Base-by-base conservation (phyloP, 2,888 invertebrate genomes). In the Acrocyrtus sp. region DNA sequence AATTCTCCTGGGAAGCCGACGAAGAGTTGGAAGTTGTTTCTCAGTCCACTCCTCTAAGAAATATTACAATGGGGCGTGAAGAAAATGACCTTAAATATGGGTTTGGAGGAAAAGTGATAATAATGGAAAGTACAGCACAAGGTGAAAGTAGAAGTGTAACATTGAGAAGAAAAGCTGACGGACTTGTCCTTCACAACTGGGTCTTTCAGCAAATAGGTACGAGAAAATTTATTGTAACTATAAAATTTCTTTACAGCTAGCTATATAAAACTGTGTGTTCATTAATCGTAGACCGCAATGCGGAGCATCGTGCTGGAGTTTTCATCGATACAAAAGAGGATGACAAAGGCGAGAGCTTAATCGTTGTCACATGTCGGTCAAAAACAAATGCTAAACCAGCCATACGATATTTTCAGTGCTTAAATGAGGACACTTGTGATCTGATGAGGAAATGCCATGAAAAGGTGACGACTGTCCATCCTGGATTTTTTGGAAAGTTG, bases 1-100 rank as follows among this genome's bases (percentile, higher is more conserved):
- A 70, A 15, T 51, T 76, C 10, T 43, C 63, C 17, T 76, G 76
- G 76, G 76, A 76, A 50, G 73, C 69, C 3, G 73, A 76, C 21
- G 76, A 76, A 27, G 73, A 76, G 15, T 10, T 73, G 5, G 69
- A 65, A 34, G 51, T 76, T 17, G 50, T 68, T 4, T 41, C 70
- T 6, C 10, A 22, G 6, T 45, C 53, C 10, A 51, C 5, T 39
- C 48, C 50, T 3, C 21, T 29, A 4, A 19, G 66, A 21, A 72
- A 72, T 21, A 47, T 72, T 15, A 54, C 66, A 0, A 29, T 72
- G 19, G 72, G 66, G 5, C 51, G 47, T 15, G 66, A 60, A 12
- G 70, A 54, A 58, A 21, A n/a, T 19, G 53, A 63, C 24, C 53
- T 41, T 8, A 66, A 24, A 5, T 72, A 48, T 26, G 54, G 56